Base-by-base conservation (phyloP, 2,797 vertebrate species). In the Hephaestus fuliginosus region DNA sequence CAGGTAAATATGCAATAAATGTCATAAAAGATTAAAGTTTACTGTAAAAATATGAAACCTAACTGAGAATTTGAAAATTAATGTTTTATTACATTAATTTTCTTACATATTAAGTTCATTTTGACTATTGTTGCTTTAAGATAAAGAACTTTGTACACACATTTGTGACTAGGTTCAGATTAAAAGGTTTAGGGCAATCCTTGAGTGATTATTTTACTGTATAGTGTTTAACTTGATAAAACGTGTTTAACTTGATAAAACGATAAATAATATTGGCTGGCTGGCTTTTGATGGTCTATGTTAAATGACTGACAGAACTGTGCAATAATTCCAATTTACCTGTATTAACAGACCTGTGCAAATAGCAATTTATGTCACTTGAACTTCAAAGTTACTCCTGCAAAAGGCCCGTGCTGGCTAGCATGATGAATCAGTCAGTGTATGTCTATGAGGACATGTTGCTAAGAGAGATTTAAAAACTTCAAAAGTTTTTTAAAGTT, bases 401-500 rank as follows among this genome's bases (percentile, higher is more conserved):
- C 11, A 25, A 25, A 78, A 43, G 43, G 8, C 30, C 62, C 43
- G 44, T 64, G 52, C 20, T 51, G 33, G 22, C 60, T n/a, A 2
- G 28, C 36, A 70, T 4, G 0, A 22, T 66, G 33, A 74, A 67
- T 70, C 71, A 62, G 56, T 62, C 62, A 53, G 33, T 22, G 28
- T 44, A 7, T 43, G 64, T 71, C 61, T 39, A 49, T 49, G 30
- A 41, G 52, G 70, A 88, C 46, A 28, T 18, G 66, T 13, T 74
- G 85, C 68, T 58, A 67, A 82, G 65, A 72, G 48, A 77, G 69
- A 82, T 86, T 90, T 86, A 64, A 89, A 90, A 74, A 69, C 60
- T 63, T 15, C 25, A 46, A 85, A 88, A 86, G 83, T 25, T 71
- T 82, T 78, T 63, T 78, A 86, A 90, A 89, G 77, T 89, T 89